Conservation (phyloP, 2,113 vertebrate genomes). For the Amphilophus citrinellus region DNA sequence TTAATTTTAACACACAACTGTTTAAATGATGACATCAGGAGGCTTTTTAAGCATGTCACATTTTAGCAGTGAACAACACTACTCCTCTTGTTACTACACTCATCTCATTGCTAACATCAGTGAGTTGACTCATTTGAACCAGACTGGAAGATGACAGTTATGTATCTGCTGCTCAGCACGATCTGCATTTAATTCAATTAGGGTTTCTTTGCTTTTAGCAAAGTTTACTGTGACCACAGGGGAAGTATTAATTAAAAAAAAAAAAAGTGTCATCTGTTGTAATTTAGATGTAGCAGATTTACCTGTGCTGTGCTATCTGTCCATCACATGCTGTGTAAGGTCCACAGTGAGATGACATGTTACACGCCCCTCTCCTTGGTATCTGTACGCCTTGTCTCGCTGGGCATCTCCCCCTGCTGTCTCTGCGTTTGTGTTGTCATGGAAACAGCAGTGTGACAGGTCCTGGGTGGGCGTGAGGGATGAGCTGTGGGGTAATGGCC, state of each 20-base stretch:
- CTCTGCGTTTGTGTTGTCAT: constrained; percentile 79
- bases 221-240: neutral
- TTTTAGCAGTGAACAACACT: neutral
- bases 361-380: constrained; percentile 48
- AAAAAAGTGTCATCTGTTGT: neutral
- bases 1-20: neutral
- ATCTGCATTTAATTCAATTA: neutral
- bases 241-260: neutral
- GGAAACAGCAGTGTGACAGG: constrained; percentile 81
- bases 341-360: constrained; percentile 39
- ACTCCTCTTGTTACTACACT: constrained; percentile 25
- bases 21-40: neutral
- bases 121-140: constrained; percentile 51
- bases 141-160: constrained; percentile 52
- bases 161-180: constrained; percentile 28
- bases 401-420: constrained; percentile 77
- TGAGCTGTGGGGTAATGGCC: constrained; percentile 81
- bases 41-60: neutral
- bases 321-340: constrained; percentile 38
- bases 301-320: constrained; percentile 38
- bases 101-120: constrained; percentile 36
- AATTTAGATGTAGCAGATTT: constrained; percentile 14
- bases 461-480: constrained; percentile 80
- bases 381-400: constrained; percentile 70
- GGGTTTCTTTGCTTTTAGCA: neutral